Base-by-base conservation (phyloP, 2,113 vertebrate species). In the Lipophrys pholis region DNA sequence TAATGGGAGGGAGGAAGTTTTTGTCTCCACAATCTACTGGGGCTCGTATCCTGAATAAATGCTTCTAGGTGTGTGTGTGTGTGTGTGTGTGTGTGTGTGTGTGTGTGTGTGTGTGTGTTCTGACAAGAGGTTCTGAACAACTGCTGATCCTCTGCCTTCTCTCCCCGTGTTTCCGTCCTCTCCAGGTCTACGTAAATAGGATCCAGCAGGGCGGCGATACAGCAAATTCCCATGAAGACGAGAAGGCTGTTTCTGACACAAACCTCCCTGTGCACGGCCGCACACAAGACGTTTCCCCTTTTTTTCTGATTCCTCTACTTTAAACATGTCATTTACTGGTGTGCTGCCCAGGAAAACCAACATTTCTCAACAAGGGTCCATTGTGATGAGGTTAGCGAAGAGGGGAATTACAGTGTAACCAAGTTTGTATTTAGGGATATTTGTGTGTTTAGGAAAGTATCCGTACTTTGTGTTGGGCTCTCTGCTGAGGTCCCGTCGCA, bases 161-260 rank as follows among this genome's bases (percentile, higher is more conserved):
- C 12, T 88, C 11, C 48, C 21, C n/a, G 39, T 80, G 48, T 82
- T 15, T 80, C 16, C 81, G 8, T 76, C 58, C 75, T 59, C 63
- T 82, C 17, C 84, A 94, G 93, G 93, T 94, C 92, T 94, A 89
- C 93, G 90, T 94, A 94, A 93, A 89, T 94, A 92, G 62, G 15
- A 55, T 85, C 59, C 49, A 69, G 59, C 42, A 6, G 51, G 67
- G 80, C 80, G 80, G 77, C 61, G 82, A 81, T 76, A 59, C 76
- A 59, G 84, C 64, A 69, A 76, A 60, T 85, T 90, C 74, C 73
- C 81, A 75, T 45, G 45, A 60, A 80, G 56, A 70, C 76, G 73
- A 81, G 84, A 83, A 64, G 70, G 78, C 76, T 76, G 50, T 81
- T 87, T 79, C 21, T 81, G 73, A 75, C 85, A 62, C 76, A 80